Evolutionary conservation across 2,113 vertebrate genomes (phyloP), one percentile per base, ranked within the genome.

Genomic region (Colaptes auratus): DNA sequence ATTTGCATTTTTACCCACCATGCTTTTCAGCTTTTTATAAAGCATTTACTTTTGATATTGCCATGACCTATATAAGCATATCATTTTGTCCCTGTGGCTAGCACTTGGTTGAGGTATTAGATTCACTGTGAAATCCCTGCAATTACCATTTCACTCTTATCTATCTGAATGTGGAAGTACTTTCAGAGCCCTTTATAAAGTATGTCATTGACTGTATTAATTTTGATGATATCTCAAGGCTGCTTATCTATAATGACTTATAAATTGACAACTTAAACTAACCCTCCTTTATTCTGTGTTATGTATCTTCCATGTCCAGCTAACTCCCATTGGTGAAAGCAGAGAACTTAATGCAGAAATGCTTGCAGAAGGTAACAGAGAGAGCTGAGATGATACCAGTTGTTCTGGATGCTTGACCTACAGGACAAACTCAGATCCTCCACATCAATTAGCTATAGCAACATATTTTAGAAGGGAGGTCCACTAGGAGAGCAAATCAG

Each of bases 21-120:
- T 87, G 39, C 63, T 73, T 61, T 89, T 75, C 50, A 85, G 20
- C 17, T 80, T 8, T 63, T 90, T 80, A 67, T 55, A 80, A 92
- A 88, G 11, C 20, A 89, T 83, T 95, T 96, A 33, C 13, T 91
- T 95, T 92, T 81, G 20, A 93, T 95, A 95, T 83, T 86, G 4
- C 55, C n/a, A 56, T 88, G 56, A 94, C 74, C 88, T 85, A 80
- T 36, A 77, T 80, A 93, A 88, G 64, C 65, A 78, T 80, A 86
- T 73, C 0, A 82, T 89, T 86, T 89, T 89, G 63, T 89, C 56
- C 70, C 86, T 70, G 15, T 86, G 81, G 89, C 82, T 94, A 90
- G 30, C 16, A 63, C 63, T 93, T 74, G 50, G 63, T 42, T 73
- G 23, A 83, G 89, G 44, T 79, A 87, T 76, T 85, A 84, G 59